Evolutionary conservation across 1,140 invertebrate species (phyloP).

Genomic region (Drosophila pectinifera): DNA sequence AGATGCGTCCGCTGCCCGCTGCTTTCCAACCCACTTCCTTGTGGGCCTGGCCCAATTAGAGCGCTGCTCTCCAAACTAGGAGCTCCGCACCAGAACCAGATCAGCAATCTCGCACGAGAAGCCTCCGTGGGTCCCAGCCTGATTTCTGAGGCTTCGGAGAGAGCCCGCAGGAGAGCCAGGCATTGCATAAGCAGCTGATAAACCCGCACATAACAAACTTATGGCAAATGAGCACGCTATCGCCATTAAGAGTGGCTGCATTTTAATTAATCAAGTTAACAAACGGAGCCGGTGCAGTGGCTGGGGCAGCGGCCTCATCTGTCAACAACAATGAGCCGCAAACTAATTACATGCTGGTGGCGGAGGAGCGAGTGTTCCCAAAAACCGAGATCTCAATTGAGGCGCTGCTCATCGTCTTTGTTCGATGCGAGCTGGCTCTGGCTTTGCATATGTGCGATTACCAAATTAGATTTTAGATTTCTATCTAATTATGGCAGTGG

Average conservation of each 20-base stretch:
- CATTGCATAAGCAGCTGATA: slow-evolving; percentile 50
- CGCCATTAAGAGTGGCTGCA: slow-evolving; percentile 47
- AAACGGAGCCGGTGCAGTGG: slow-evolving; percentile 39
- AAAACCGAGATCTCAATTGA: slow-evolving; percentile 37
- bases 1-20: slow-evolving; percentile 41
- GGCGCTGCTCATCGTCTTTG: slow-evolving; percentile 49
- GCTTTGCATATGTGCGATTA: slow-evolving; percentile 57
- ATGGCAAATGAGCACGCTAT: slow-evolving; percentile 45
- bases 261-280: slow-evolving; percentile 65
- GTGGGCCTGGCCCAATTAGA: slow-evolving; percentile 36
- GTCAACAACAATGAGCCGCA: slow-evolving; percentile 61
- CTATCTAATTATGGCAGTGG: slow-evolving; percentile 74
- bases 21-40: slow-evolving; percentile 69
- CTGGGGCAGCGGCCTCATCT: slow-evolving; percentile 37
- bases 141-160: background rate
- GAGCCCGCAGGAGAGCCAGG: background rate
- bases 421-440: slow-evolving; percentile 27
- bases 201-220: slow-evolving; percentile 43
- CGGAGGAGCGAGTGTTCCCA: slow-evolving; percentile 17
- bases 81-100: background rate
- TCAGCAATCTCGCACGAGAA: slow-evolving; percentile 1
- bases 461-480: slow-evolving; percentile 82
- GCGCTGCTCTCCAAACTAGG: background rate
- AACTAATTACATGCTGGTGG: slow-evolving; percentile 69
- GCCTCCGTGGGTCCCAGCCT: background rate